Percentiles rank a stretch among this genome's conserved stretches.
Evolutionary conservation across 2,888 invertebrate genomes (phyloP).

Genomic region (Meiosimyza decipiens): DNA sequence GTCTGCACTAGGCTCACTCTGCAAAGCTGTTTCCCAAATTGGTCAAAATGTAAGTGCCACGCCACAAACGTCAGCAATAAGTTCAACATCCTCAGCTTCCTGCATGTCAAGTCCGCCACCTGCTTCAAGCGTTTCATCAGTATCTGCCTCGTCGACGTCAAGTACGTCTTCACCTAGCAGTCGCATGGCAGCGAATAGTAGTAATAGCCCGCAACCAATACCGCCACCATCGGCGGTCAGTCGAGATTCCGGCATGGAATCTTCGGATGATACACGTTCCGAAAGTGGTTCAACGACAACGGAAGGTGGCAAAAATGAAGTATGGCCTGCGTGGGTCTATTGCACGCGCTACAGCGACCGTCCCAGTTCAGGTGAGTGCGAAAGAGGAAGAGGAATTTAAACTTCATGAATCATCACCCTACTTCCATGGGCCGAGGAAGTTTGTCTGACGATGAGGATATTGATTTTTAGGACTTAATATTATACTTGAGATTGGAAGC

Average conservation of each 20-base stretch:
- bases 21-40: constrained; percentile 77
- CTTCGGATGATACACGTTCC: constrained; percentile 66
- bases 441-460: constrained; percentile 16
- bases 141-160: constrained; percentile 53
- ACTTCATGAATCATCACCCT: neutral
- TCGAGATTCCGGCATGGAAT: constrained; percentile 67
- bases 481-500: too few species aligned
- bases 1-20: constrained; percentile 75
- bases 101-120: constrained; percentile 50
- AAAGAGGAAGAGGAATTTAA: neutral
- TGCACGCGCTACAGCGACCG: constrained; percentile 95
- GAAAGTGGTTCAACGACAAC: constrained; percentile 65
- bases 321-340: constrained; percentile 99
- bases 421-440: neutral
- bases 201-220: constrained; percentile 63
- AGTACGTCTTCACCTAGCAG: constrained; percentile 59
- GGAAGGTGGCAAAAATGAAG: constrained; percentile 64
- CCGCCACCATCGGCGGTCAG: constrained; percentile 64
- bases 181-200: constrained; percentile 43
- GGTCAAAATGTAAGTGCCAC: constrained; percentile 65
- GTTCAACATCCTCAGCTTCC: constrained; percentile 51
- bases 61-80: constrained; percentile 46
- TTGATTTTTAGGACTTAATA: neutral
- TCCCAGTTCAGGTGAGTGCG: constrained; percentile 84
- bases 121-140: constrained; percentile 49